A percentile compares a stretch with the other conserved stretches of the same genome.
Evolutionary conservation across 2,113 vertebrate species (phyloP).

Genomic region (Turdus rufiventris): DNA sequence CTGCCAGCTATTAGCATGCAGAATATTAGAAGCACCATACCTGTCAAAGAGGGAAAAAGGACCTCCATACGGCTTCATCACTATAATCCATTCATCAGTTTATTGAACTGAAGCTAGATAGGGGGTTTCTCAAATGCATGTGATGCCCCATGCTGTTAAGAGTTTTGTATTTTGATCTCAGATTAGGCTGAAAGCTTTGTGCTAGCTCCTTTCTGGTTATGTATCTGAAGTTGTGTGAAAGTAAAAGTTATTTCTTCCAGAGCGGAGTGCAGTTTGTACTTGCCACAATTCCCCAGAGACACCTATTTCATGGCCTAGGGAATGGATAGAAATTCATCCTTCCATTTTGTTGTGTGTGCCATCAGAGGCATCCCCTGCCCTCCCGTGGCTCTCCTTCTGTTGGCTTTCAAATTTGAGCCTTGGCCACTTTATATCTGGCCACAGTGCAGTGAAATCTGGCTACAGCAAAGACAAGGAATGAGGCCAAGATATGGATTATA

Average conservation of each 20-base stretch:
- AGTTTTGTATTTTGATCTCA: constrained; percentile 40
- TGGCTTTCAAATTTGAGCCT: background rate
- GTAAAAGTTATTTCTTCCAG: background rate
- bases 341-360: background rate
- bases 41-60: background rate
- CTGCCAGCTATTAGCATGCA: constrained; percentile 7
- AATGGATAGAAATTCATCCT: background rate
- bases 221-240: constrained; percentile 9
- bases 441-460: background rate
- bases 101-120: constrained; percentile 24
- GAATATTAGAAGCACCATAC: constrained; percentile 5
- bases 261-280: background rate
- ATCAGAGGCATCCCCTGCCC: background rate
- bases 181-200: constrained; percentile 31
- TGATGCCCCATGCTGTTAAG: background rate
- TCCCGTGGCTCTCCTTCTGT: background rate
- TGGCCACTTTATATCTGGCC: background rate
- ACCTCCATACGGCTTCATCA: background rate
- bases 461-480: background rate
- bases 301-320: background rate
- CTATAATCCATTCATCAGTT: constrained; percentile 28
- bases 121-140: background rate
- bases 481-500: background rate
- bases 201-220: background rate
- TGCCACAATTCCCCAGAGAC: background rate